Evolutionary conservation across 2,888 invertebrate species (phyloP).

Genomic region (Lithophane semibrunnea): DNA sequence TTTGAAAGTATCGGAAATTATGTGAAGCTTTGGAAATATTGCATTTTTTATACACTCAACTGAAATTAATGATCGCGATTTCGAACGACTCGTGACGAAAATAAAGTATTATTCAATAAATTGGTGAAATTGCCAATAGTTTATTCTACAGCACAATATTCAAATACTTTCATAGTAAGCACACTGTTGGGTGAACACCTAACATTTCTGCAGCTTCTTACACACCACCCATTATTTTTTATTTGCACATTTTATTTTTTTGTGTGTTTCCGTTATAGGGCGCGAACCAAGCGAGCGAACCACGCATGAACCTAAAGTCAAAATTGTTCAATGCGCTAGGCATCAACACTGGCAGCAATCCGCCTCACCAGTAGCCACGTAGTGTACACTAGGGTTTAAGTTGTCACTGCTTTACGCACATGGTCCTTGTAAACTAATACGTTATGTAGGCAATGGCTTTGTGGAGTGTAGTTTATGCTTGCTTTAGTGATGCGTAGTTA

Average conservation of each 20-base stretch:
- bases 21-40: background rate
- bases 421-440: constrained; percentile 55
- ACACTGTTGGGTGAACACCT: constrained; percentile 13
- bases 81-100: background rate
- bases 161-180: constrained; percentile 23
- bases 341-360: constrained; percentile 92
- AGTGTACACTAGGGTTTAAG: constrained; percentile 66
- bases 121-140: background rate
- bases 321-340: constrained; percentile 96
- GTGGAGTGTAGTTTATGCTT: constrained; percentile 28
- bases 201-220: constrained; percentile 56
- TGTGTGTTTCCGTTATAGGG: constrained; percentile 90
- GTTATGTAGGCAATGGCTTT: constrained; percentile 47
- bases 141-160: constrained; percentile 1
- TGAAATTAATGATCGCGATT: background rate
- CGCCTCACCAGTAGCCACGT: constrained; percentile 87
- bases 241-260: constrained; percentile 83
- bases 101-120: background rate
- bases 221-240: constrained; percentile 69
- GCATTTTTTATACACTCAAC: background rate
- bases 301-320: constrained; percentile 95
- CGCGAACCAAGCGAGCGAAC: constrained; percentile 92
- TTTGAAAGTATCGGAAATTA: constrained; percentile 28
- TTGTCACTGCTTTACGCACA: constrained; percentile 68
- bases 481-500: constrained; percentile 20